Conservation (phyloP, 2,888 invertebrate species). For the Cosmia trapezina region DNA sequence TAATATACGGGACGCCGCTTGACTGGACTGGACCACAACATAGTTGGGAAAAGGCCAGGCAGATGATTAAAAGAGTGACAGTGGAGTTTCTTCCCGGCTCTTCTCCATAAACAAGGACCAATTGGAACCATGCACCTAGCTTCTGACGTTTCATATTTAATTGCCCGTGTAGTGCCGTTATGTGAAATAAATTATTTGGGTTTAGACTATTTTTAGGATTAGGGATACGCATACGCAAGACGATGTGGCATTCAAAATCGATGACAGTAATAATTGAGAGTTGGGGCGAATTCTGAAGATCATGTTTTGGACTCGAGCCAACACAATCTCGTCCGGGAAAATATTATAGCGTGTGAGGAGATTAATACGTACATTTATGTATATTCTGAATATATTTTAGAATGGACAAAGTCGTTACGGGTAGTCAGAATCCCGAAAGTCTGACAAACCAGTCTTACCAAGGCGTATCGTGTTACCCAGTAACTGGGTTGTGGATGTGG, state of each 20-base stretch:
- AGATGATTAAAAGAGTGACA: too few relatives aligned
- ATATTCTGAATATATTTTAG: neutral
- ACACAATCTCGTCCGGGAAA: constrained; percentile 4
- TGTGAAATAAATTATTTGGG: too few relatives aligned
- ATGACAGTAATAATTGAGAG: constrained; percentile 8
- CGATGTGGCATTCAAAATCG: constrained; percentile 1
- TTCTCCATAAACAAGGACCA: too few relatives aligned
- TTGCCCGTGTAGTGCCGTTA: too few relatives aligned
- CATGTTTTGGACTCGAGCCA: constrained; percentile 28
- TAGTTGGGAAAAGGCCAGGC: too few relatives aligned
- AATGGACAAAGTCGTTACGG: neutral
- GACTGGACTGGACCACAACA: too few relatives aligned
- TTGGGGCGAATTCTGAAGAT: constrained; percentile 13
- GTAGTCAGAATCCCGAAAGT: neutral
- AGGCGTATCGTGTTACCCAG: neutral
- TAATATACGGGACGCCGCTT: too few relatives aligned
- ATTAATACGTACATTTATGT: neutral
- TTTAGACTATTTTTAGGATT: neutral
- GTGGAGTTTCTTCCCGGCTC: too few relatives aligned
- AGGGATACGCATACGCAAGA: neutral
- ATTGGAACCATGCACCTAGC: too few relatives aligned
- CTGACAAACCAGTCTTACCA: neutral
- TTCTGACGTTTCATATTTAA: too few relatives aligned
- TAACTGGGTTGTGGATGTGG: neutral
- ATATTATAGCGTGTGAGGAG: neutral